Evolutionary conservation across 35 echinoderm and acorn worm genomes (phyloP), one percentile per base, ranked within the genome.

Genomic region (Apostichopus japonicus): DNA sequence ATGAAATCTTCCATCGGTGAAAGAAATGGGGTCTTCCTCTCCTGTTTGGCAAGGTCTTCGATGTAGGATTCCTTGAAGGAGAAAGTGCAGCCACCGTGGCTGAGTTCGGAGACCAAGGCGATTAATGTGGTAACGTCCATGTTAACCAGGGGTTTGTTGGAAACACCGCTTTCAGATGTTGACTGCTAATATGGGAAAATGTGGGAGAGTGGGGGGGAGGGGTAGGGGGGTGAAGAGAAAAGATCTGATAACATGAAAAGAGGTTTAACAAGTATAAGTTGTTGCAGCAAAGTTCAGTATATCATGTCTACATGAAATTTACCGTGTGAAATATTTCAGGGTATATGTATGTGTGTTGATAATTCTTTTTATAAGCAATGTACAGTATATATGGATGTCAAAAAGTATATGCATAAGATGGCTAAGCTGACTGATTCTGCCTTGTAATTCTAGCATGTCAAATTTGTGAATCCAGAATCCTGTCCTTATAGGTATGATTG

Each of bases 101-200:
- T 95, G 59, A 98, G 94, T 58, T 98, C 96, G 0, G 96, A 95
- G 2, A 98, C 96, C 77, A 98, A 72, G 6, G 96, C 94, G 72
- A 98, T 95, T 90, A 98, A 72, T 10, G 94, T 95, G 5, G 96
- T 98, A 8, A 98, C 94, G 61, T 98, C 96, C 90, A 98, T 25
- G 75, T 98, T 98, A 0, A 95, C 90, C 24, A 55, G 77, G 17
- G 79, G 54, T 51, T 90, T 79, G 51, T 25, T 75, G 56, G 86
- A 80, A 24, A 17, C 13, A 24, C 23, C 78, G 23, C 11, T 23
- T 13, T 80, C 51, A 5, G 78, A 17, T 53, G 78, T 80, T 27
- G 78, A 27, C 13, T 19, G 78, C 78, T 80, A 23, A 23, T 13
- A 27, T 11, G 23, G 13, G 78, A 80, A 80, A 67, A 44, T 44